Conservation (phyloP, 2,113 vertebrate genomes). For the Stictonetta naevosa region DNA sequence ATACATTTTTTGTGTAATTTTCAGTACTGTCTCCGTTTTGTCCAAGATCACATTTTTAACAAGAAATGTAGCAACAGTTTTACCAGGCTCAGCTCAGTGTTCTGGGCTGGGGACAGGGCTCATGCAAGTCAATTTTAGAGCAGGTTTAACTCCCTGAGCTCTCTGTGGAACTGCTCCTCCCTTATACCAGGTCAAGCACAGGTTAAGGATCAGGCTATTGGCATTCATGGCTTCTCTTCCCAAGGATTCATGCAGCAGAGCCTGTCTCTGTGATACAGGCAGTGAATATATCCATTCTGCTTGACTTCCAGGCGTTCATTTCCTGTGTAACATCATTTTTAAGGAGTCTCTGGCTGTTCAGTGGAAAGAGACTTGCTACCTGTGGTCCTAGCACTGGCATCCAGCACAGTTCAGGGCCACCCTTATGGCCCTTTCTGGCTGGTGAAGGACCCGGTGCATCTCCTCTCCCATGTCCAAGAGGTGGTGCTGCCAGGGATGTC, state of each 20-base stretch:
- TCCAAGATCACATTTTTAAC: not conserved
- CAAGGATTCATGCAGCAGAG: not conserved
- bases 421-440: not conserved
- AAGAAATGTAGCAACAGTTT: not conserved
- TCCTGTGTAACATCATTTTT: slow-evolving; percentile 6
- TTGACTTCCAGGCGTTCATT: not conserved
- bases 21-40: not conserved
- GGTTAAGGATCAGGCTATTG: not conserved
- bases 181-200: not conserved
- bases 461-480: accelerated
- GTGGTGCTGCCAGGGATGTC: not conserved
- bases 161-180: not conserved
- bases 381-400: not conserved
- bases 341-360: not conserved
- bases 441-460: not conserved
- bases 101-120: not conserved
- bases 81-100: not conserved
- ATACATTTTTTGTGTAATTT: not conserved
- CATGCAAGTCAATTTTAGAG: not conserved
- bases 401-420: not conserved
- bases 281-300: not conserved
- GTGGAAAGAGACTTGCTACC: not conserved
- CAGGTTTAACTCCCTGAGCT: not conserved
- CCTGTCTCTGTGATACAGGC: not conserved
- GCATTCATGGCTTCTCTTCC: not conserved